Base-by-base conservation (phyloP, 2,797 vertebrate species). In the Pitangus sulphuratus region DNA sequence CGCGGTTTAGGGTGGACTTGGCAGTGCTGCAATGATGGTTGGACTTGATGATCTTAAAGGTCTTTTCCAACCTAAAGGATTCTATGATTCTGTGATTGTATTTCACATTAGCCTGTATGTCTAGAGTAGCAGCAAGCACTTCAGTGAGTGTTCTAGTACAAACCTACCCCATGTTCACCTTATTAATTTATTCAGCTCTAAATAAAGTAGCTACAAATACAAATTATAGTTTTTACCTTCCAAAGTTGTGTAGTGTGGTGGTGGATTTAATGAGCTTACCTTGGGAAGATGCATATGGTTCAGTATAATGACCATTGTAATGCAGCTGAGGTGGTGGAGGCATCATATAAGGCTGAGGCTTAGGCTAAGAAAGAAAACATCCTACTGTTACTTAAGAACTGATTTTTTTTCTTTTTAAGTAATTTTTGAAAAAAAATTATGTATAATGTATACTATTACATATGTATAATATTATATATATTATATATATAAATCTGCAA, bases 241-340 rank as follows among this genome's bases (percentile, higher is more conserved):
- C 44, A 7, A 77, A 89, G 28, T 7, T 50, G 5, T 33, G 25
- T 24, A 66, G 8, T 4, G 8, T 53, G 30, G 30, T 14, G 20
- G 21, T 33, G 22, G 22, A 70, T 44, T 88, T 81, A 78, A 80
- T 24, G 21, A 84, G 48, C 74, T 78, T 98, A 99, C 99, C 99
- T 98, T 99, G 99, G 58, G 99, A 99, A 47, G 99, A 99, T 40
- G 98, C 98, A 97, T 99, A 99, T 6, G 99, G 99, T 88, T 99
- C 99, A 28, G 98, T 98, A 92, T 98, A 99, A 96, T 99, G 99
- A 90, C 99, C 99, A 58, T 99, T 99, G 97, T 99, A 99, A 97
- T 99, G 99, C 97, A 99, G 98, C 93, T 99, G 99, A 54, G 99
- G 98, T 62, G 99, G 98, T 82, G 99, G 98, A 21, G 99, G 97